A percentile compares a stretch with the other conserved stretches of the same genome.
Conservation (phyloP, 2,113 vertebrate genomes). For the Tachuris rubrigastra region DNA sequence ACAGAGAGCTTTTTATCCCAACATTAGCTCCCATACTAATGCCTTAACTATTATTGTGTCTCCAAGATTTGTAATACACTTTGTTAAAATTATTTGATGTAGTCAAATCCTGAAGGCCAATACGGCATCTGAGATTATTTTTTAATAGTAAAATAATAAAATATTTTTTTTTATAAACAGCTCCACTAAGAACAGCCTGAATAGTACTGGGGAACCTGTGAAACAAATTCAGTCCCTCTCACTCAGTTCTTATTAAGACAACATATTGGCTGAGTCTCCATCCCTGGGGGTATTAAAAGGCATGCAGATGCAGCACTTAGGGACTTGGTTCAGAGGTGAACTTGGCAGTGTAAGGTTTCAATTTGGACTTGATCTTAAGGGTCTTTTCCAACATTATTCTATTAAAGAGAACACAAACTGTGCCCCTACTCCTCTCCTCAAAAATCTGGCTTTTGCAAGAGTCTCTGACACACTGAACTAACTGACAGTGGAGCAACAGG, state of each 20-base stretch:
- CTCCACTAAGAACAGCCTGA: background rate
- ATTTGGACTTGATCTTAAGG: background rate
- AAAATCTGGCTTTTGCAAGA: background rate
- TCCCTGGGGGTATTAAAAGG: background rate
- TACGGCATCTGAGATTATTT: background rate
- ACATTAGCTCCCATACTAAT: background rate
- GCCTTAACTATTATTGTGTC: background rate
- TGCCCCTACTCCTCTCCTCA: background rate
- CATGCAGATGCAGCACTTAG: background rate
- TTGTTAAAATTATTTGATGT: background rate
- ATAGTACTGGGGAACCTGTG: background rate
- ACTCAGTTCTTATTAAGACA: background rate
- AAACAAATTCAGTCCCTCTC: background rate
- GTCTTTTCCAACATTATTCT: background rate
- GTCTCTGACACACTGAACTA: background rate
- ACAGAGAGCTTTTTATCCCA: background rate
- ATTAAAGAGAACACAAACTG: background rate
- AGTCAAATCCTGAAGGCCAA: background rate
- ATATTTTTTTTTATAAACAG: background rate
- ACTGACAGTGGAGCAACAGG: background rate
- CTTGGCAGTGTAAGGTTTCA: background rate
- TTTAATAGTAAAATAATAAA: background rate
- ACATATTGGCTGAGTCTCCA: background rate
- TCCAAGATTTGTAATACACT: background rate
- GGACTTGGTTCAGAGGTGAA: background rate